Evolutionary conservation across 1,140 invertebrate species (phyloP), one percentile per base, ranked within the genome.

Genomic region (Drosophila persimilis): DNA sequence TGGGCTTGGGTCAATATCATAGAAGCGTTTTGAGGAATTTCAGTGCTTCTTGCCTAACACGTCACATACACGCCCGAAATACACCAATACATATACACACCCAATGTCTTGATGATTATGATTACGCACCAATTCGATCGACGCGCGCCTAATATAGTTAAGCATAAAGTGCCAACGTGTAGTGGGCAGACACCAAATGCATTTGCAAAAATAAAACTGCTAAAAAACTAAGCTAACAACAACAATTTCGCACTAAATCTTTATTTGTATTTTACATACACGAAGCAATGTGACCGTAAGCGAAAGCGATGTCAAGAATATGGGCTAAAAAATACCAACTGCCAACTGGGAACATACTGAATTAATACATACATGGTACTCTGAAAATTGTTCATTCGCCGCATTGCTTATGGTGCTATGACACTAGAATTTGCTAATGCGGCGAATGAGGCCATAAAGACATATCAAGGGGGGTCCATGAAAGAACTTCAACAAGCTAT

Each of bases 241-340:
- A 86, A 86, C 84, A 86, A 86, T 83, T 86, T 86, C 88, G 83
- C 78, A 83, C 83, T 86, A 86, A 39, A 78, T 84, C 78, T 86
- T 67, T 20, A 20, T 20, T 20, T 20, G 1, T 20, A 26, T 26
- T 26, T 26, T 45, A 60, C 62, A 61, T 57, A 56, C 52, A 60
- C 31, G 53, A 56, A 61, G 26, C 57, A 55, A 22, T 53, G 56
- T 74, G 44, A 39, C 50, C 51, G 29, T 29, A 29, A 26, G 45
- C 24, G 22, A 22, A 54, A 54, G 17, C 22, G 22, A 6, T 31
- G 15, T 15, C 26, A 1, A 26, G 0, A 20, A 22, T 17, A 64
- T 0, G 5, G 3, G 35, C 35, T 64, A 50, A 51, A 50, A 64
- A 64, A 41, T 39, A 22, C 29, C 59, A 31, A 39, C 11, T 15